Percentiles rank a stretch among this genome's conserved stretches.
Conservation (phyloP, 2,888 invertebrate genomes). For the Scrobipalpa atriplicella region DNA sequence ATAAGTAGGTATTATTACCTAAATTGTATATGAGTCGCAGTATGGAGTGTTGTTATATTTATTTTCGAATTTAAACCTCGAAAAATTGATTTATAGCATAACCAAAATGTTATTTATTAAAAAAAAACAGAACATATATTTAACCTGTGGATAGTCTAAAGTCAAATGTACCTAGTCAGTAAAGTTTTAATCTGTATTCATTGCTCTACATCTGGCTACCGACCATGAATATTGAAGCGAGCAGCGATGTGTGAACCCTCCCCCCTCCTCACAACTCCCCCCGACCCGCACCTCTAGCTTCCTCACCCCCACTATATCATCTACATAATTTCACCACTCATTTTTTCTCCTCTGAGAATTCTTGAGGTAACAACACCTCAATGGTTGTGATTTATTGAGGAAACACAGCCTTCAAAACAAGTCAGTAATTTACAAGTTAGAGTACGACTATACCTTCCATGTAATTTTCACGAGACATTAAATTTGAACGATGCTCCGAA, state of each 20-base stretch:
- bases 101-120: too few species aligned
- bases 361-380: conserved; percentile 40
- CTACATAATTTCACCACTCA: conserved; percentile 46
- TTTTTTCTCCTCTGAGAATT: conserved; percentile 41
- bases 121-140: too few species aligned
- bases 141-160: not conserved
- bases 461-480: conserved; percentile 17
- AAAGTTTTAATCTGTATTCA: conserved; percentile 18
- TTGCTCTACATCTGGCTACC: conserved; percentile 34
- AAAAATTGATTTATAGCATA: too few species aligned
- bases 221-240: conserved; percentile 49
- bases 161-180: not conserved
- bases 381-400: conserved; percentile 27
- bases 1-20: too few species aligned
- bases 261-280: conserved; percentile 5
- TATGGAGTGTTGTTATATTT: too few species aligned
- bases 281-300: not conserved
- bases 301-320: conserved; percentile 33
- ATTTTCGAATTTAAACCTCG: too few species aligned
- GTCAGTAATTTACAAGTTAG: conserved; percentile 24
- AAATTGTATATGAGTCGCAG: too few species aligned
- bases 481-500: conserved; percentile 16
- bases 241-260: conserved; percentile 46
- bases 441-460: not conserved
- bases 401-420: conserved; percentile 26